Evolutionary conservation across 2,888 invertebrate species (phyloP).

Genomic region (Ligdia adustata): DNA sequence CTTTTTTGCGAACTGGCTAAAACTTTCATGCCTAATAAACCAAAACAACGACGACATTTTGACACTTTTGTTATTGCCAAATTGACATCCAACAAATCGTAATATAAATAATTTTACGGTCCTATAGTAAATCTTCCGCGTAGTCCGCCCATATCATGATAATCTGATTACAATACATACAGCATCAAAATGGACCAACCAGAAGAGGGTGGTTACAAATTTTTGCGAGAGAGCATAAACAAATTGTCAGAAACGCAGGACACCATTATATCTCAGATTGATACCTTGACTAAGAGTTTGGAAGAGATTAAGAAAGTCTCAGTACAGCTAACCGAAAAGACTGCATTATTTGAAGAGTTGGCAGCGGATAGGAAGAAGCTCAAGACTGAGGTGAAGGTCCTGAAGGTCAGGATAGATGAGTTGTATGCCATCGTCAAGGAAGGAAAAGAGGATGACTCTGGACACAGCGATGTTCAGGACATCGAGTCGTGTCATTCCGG

Average conservation of each 20-base stretch:
- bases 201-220: constrained; percentile 24
- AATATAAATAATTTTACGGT: background rate
- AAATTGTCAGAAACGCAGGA: constrained; percentile 58
- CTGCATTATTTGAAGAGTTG: constrained; percentile 56
- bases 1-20: too few species aligned
- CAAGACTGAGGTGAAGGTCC: constrained; percentile 53
- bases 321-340: constrained; percentile 56
- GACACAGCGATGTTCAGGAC: constrained; percentile 57
- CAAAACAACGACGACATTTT: too few species aligned
- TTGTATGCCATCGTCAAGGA: constrained; percentile 67
- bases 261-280: constrained; percentile 59
- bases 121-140: background rate
- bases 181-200: constrained; percentile 22
- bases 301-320: constrained; percentile 58
- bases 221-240: constrained; percentile 56
- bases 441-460: constrained; percentile 64
- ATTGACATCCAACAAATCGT: background rate
- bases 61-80: too few species aligned
- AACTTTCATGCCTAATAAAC: too few species aligned
- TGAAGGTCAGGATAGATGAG: constrained; percentile 67
- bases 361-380: constrained; percentile 53
- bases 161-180: constrained; percentile 13
- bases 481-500: constrained; percentile 71
- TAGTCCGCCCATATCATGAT: constrained; percentile 24
- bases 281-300: constrained; percentile 56